A percentile compares a stretch with the other conserved stretches of the same genome.
These are phyloP conservation scores for Tachina lurida DNA, from an alignment of 2,888 invertebrate species.

Conservation along the genomic window DNA sequence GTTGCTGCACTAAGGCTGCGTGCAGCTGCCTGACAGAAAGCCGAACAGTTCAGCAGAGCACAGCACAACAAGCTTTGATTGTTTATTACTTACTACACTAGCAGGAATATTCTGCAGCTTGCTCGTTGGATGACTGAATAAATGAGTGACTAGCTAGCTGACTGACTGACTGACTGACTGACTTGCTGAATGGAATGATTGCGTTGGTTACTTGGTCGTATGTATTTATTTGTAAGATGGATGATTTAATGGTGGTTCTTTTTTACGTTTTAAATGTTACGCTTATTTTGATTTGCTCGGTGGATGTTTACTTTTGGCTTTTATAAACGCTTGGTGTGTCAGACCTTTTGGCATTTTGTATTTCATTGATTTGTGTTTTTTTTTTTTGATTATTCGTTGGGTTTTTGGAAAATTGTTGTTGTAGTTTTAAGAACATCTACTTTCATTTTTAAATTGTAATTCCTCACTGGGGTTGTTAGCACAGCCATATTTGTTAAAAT, in stretches of 20 bases:
- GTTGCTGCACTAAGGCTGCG: slow-evolving; percentile 55
- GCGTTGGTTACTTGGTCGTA: slow-evolving; percentile 48
- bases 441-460: slow-evolving; percentile 1
- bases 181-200: slow-evolving; percentile 9
- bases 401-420: slow-evolving; percentile 22
- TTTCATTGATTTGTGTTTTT: slow-evolving; percentile 31
- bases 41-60: slow-evolving; percentile 31
- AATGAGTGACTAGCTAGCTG: slow-evolving; percentile 32
- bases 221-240: slow-evolving; percentile 68
- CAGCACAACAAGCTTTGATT: slow-evolving; percentile 50
- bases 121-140: slow-evolving; percentile 49
- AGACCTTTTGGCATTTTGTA: slow-evolving; percentile 55
- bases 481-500: slow-evolving; percentile 54
- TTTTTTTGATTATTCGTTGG: neutral
- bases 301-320: slow-evolving; percentile 80
- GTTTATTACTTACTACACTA: neutral
- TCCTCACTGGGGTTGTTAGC: slow-evolving; percentile 56
- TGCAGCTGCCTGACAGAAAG: slow-evolving; percentile 60
- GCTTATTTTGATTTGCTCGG: slow-evolving; percentile 80
- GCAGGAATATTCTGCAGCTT: slow-evolving; percentile 58
- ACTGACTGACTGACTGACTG: slow-evolving; percentile 22
- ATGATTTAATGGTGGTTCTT: slow-evolving; percentile 69
- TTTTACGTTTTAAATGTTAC: slow-evolving; percentile 72
- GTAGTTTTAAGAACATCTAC: slow-evolving; percentile 9
- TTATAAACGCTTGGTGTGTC: slow-evolving; percentile 81